phyloP scores from a whole-genome alignment of 2,888 invertebrate genomes.

The Hipparchia sbordonii region DNA sequence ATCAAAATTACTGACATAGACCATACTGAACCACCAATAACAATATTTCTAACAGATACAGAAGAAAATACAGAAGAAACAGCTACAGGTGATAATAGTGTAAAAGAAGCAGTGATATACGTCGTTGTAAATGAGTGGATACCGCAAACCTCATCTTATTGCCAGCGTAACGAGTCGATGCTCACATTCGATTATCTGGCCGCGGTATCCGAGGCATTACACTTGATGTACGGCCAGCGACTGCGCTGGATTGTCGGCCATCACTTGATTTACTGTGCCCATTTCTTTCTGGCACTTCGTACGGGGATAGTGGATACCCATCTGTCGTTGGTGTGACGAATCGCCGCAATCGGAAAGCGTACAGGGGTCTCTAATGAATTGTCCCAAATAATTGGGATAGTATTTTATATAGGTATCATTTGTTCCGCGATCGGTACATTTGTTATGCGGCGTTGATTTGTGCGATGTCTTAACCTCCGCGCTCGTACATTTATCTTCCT shows the following conservation, averaged over 20 bases:
- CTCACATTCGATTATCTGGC: constrained; percentile 82
- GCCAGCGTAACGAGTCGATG: constrained; percentile 81
- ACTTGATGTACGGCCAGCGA: constrained; percentile 81
- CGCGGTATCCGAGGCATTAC: constrained; percentile 82
- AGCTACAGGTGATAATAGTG: constrained; percentile 43
- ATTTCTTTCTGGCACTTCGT: constrained; percentile 79
- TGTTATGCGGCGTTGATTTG: constrained; percentile 75
- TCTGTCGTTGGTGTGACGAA: constrained; percentile 76
- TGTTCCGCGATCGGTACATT: constrained; percentile 78
- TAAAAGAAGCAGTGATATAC: constrained; percentile 47
- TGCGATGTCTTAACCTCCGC: constrained; percentile 70
- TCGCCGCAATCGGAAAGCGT: constrained; percentile 73
- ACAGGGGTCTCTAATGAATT: constrained; percentile 79
- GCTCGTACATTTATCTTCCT: constrained; percentile 46
- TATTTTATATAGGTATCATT: constrained; percentile 80
- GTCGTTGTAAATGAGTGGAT: constrained; percentile 54
- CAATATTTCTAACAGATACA: background rate
- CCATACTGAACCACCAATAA: background rate
- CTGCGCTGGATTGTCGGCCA: constrained; percentile 78
- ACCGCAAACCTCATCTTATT: constrained; percentile 78
- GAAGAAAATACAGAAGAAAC: constrained; percentile 10
- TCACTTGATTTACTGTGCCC: constrained; percentile 77
- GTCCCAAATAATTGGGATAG: constrained; percentile 81
- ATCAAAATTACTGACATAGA: background rate
- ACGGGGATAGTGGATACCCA: constrained; percentile 70